A percentile compares a stretch with the other conserved stretches of the same genome.
Evolutionary conservation across 2,888 invertebrate species (phyloP).

Genomic region (Gastracanthus pulcherrimus): DNA sequence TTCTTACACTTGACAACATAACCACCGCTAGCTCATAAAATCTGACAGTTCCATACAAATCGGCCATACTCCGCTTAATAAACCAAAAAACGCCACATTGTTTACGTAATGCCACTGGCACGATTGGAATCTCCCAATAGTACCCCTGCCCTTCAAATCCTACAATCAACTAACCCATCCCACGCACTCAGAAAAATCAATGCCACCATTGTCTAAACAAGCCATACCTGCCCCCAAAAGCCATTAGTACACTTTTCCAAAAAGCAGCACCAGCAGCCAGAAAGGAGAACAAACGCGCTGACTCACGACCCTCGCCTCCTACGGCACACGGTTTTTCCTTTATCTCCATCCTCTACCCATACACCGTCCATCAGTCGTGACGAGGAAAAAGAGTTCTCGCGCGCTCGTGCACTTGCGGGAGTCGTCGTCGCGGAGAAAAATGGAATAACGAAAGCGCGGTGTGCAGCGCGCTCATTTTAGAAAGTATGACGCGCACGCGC

Average conservation of each 20-base stretch:
- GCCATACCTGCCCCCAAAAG: not conserved
- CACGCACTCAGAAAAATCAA: too few relatives aligned
- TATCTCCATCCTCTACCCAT: too few relatives aligned
- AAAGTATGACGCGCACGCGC: constrained; percentile 1
- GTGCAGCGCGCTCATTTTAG: constrained; percentile 17
- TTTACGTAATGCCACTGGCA: too few relatives aligned
- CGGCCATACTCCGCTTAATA: too few relatives aligned
- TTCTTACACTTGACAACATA: too few relatives aligned
- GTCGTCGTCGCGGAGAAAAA: constrained; percentile 13
- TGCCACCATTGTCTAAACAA: too few relatives aligned
- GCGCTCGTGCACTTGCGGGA: not conserved
- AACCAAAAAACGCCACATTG: too few relatives aligned
- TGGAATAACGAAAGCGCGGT: constrained; percentile 7
- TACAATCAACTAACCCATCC: too few relatives aligned
- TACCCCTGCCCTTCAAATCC: too few relatives aligned
- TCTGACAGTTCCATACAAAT: too few relatives aligned
- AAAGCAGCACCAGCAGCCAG: not conserved
- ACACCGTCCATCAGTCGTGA: not conserved
- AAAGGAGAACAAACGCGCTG: not conserved
- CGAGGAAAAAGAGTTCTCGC: constrained; percentile 21
- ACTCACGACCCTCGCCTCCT: constrained; percentile 7
- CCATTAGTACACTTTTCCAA: not conserved
- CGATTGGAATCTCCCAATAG: too few relatives aligned
- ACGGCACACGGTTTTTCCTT: not conserved
- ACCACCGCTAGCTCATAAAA: too few relatives aligned